A percentile compares a stretch with the other conserved stretches of the same genome.
Evolutionary conservation across 2,113 vertebrate species (phyloP).

Genomic region (Okapia johnstoni): DNA sequence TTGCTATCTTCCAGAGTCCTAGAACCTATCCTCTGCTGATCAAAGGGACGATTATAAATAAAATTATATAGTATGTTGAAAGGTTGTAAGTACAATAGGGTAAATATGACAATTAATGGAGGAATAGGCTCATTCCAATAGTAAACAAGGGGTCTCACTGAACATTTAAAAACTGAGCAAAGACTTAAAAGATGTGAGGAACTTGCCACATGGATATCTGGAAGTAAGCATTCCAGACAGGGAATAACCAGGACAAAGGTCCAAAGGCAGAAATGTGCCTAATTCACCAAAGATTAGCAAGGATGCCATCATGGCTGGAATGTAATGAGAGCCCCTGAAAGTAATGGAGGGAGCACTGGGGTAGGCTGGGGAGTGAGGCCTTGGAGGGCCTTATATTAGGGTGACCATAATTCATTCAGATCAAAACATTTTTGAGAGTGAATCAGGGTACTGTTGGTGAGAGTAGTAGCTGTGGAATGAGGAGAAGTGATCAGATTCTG

Average conservation of each 20-base stretch:
- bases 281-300: not conserved
- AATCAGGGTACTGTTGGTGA: not conserved
- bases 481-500: not conserved
- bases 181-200: not conserved
- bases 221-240: not conserved
- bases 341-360: not conserved
- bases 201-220: not conserved
- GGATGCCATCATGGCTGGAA: not conserved
- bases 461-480: not conserved
- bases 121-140: rapidly evolving
- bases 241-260: not conserved
- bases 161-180: not conserved
- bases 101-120: too few relatives aligned
- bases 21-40: not conserved
- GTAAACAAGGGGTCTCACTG: not conserved
- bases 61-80: not conserved
- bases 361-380: rapidly evolving
- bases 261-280: not conserved
- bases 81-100: not conserved
- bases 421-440: not conserved
- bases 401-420: not conserved
- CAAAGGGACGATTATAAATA: not conserved
- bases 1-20: not conserved
- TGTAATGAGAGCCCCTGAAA: not conserved
- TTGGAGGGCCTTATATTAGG: not conserved